Base-by-base conservation (phyloP, 2,113 vertebrate genomes). In the Pseudorhombus dupliciocellatus region DNA sequence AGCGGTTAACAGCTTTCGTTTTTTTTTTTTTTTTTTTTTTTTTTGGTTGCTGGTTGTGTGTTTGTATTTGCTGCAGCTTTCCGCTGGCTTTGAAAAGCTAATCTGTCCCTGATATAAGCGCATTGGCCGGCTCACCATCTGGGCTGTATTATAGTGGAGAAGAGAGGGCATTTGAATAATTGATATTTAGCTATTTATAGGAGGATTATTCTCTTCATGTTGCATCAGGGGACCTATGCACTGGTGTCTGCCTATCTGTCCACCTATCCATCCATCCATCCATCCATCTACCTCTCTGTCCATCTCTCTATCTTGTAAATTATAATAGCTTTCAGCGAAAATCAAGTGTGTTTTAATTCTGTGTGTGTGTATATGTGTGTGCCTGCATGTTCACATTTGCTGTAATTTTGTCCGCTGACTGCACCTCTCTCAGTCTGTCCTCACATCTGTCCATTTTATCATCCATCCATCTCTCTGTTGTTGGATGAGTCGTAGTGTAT, bases 101-200 rank as follows among this genome's bases (percentile, higher is more conserved):
- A 92, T 92, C 90, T 90, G 88, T 84, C 82, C 77, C 86, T 83
- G 86, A 73, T 83, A 87, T 91, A 90, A 91, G 86, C 89, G 77
- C 84, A 88, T 85, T 91, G 85, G 79, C 84, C 79, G 82, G 65
- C 55, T 67, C 76, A 81, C 89, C 90, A 92, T 93, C 89, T 91
- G 89, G 89, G 72, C 75, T 84, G 86, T 87, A 87, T 92, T 88
- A 91, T 87, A 86, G 87, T 57, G 52, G 77, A 83, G 85, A 79
- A 77, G 77, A 87, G 63, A 87, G 84, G 81, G 79, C 88, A 87
- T 85, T 85, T 93, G 83, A 92, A 91, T 93, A 90, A 91, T 92
- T 90, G 84, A 92, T 89, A 91, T 86, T 89, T 84, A 89, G 86
- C 90, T 92, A 90, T 92, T 91, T 92, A 88, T 87, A 77, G 86